These are phyloP conservation scores for Campylomormyrus numenius DNA, from an alignment of 2,113 vertebrate species.

Conservation along the genomic window DNA sequence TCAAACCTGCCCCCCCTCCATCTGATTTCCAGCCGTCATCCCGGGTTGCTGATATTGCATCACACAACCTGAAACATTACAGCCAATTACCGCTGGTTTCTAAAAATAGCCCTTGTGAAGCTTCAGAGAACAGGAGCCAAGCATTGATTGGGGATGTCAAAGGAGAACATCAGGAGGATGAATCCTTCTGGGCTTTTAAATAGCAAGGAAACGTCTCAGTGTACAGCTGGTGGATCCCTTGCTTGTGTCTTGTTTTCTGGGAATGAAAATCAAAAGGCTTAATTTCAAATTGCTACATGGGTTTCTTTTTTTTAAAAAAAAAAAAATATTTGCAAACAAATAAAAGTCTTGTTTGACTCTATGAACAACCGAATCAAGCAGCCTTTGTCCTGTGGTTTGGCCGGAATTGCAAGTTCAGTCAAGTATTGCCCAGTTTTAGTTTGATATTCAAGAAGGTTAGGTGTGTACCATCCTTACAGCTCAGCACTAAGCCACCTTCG, in stretches of 20 bases:
- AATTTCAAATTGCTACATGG: background rate
- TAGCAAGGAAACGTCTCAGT: constrained; percentile 9
- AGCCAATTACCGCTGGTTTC: background rate
- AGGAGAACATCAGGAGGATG: background rate
- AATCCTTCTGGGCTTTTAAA: background rate
- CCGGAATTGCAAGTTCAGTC: background rate
- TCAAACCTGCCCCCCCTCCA: background rate
- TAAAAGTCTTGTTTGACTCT: background rate
- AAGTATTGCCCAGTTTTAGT: background rate
- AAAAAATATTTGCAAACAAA: background rate
- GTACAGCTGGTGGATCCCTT: background rate
- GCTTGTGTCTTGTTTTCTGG: constrained; percentile 7
- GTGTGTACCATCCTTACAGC: background rate
- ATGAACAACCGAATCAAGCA: background rate
- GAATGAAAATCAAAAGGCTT: background rate
- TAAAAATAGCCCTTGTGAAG: background rate
- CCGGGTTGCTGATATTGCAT: background rate
- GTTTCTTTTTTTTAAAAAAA: background rate
- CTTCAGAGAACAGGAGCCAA: background rate
- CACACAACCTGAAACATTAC: background rate
- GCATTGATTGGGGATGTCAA: background rate
- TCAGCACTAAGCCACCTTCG: background rate
- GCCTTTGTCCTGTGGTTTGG: background rate
- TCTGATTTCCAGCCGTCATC: background rate
- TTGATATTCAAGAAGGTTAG: background rate